Conservation (phyloP, 2,888 invertebrate species). For the Cataglyphis cursor region DNA sequence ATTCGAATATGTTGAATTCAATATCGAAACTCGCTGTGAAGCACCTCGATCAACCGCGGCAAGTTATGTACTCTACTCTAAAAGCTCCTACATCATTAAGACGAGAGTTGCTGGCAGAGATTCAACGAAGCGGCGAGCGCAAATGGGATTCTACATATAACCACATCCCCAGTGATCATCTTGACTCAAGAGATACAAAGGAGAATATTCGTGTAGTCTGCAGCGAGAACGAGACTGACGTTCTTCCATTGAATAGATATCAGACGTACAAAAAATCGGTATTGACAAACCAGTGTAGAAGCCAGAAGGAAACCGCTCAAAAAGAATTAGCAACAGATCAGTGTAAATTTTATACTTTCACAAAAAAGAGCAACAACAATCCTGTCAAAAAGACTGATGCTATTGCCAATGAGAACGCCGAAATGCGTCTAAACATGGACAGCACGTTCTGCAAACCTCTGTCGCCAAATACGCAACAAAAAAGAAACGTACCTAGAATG, state of each 20-base stretch:
- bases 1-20: conserved; percentile 34
- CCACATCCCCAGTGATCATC: conserved; percentile 60
- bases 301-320: conserved; percentile 39
- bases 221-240: conserved; percentile 48
- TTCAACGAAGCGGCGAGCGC: conserved; percentile 71
- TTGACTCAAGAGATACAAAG: conserved; percentile 27
- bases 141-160: conserved; percentile 74
- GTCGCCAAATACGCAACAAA: conserved; percentile 67
- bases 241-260: conserved; percentile 70
- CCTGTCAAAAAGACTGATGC: conserved; percentile 5
- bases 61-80: conserved; percentile 45
- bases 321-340: conserved; percentile 67
- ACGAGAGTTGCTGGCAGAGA: conserved; percentile 78
- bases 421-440: neutral
- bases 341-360: conserved; percentile 79
- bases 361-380: conserved; percentile 69
- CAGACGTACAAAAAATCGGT: conserved; percentile 75
- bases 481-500: conserved; percentile 73
- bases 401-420: neutral
- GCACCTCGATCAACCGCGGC: conserved; percentile 45
- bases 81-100: conserved; percentile 74
- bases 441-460: conserved; percentile 24
- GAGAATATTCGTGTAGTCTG: conserved; percentile 56
- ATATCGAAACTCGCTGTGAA: conserved; percentile 44
- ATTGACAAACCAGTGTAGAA: neutral